Evolutionary conservation across 2,113 vertebrate genomes (phyloP).

Genomic region (Ramphastos sulfuratus): DNA sequence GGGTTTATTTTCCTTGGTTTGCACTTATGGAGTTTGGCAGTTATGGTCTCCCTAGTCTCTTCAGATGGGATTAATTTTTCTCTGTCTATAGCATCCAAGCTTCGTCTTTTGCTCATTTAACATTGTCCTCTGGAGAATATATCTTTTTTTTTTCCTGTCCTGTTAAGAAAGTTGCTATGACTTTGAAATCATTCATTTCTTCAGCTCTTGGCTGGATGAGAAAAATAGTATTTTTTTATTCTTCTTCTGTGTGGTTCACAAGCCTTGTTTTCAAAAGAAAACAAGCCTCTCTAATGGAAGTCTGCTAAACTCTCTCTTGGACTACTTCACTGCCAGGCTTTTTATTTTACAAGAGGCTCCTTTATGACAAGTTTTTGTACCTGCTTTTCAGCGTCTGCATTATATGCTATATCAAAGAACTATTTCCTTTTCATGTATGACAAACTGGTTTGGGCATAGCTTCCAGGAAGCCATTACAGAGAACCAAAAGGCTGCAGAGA

Average conservation of each 20-base stretch:
- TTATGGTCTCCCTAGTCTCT: not conserved
- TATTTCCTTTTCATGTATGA: slow-evolving; percentile 2
- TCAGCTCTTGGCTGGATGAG: not conserved
- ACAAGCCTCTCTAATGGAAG: not conserved
- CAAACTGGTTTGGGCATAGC: not conserved
- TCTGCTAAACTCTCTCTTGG: not conserved
- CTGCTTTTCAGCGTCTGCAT: not conserved
- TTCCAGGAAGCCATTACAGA: not conserved
- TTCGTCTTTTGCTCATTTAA: not conserved
- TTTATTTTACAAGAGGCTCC: not conserved
- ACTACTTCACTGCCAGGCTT: not conserved
- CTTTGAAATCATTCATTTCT: not conserved
- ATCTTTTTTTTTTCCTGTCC: not conserved
- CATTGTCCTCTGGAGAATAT: not conserved
- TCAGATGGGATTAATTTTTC: not conserved
- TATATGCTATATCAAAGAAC: not conserved
- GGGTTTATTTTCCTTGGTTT: not conserved
- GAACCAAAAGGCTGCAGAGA: not conserved
- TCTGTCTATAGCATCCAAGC: not conserved
- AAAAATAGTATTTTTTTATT: not conserved
- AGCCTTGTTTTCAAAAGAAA: slow-evolving; percentile 10
- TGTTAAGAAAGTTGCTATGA: not conserved
- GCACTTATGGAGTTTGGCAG: not conserved
- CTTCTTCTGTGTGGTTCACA: not conserved
- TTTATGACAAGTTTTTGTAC: not conserved